Evolutionary conservation across 2,888 invertebrate species (phyloP).

Genomic region (Thera obeliscata): DNA sequence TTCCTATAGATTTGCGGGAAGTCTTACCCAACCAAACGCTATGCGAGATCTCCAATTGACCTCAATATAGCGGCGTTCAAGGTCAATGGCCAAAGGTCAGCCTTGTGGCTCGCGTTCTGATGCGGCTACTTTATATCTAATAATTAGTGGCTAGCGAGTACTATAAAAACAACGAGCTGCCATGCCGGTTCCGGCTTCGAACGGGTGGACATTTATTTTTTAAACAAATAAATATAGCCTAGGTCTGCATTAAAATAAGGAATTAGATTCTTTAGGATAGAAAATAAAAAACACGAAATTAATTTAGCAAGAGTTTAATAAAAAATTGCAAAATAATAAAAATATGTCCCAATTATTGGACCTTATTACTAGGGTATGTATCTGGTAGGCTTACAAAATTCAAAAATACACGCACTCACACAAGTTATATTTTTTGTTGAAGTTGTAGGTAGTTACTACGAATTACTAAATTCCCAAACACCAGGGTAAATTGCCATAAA

Average conservation of each 20-base stretch:
- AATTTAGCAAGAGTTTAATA: slow-evolving; percentile 84
- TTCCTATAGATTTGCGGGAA: not conserved
- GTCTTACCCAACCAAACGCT: not conserved
- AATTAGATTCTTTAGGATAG: not conserved
- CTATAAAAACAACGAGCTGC: not conserved
- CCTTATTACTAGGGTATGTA: slow-evolving; percentile 75
- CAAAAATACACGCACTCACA: slow-evolving; percentile 74
- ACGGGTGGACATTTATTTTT: no score
- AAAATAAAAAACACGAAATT: slow-evolving; percentile 50
- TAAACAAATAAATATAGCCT: no score
- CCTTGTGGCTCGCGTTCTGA: not conserved
- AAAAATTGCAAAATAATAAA: slow-evolving; percentile 84
- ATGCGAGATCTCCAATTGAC: not conserved
- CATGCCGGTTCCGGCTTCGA: no score
- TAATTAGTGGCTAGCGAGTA: not conserved
- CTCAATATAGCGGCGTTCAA: not conserved
- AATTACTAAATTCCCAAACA: slow-evolving; percentile 4
- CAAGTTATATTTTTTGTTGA: slow-evolving; percentile 37
- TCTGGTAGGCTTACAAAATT: slow-evolving; percentile 69
- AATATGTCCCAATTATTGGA: slow-evolving; percentile 82
- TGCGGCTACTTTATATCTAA: not conserved
- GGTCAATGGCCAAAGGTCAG: not conserved
- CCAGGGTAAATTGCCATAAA: no score
- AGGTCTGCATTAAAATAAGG: no score
- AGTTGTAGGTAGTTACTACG: slow-evolving; percentile 12